Evolutionary conservation across 2,113 vertebrate species (phyloP), one percentile per base, ranked within the genome.

Genomic region (Hemichromis elongatus): DNA sequence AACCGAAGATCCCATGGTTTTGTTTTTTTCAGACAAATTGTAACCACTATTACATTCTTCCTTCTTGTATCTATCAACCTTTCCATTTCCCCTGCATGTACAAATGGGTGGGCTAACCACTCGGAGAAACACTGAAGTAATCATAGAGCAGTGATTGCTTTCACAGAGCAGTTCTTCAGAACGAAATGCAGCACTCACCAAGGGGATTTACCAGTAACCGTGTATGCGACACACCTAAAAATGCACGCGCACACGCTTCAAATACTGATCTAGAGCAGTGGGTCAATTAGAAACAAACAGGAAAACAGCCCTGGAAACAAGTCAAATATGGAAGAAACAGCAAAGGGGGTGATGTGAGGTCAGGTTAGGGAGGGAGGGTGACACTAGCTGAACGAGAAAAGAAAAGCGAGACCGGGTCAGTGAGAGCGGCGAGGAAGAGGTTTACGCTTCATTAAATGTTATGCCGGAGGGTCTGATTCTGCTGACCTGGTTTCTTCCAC

Each of bases 401-500:
- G 45, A 90, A 86, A 80, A 85, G 26, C 42, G 79, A 73, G 75
- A 37, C 73, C 16, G 56, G 82, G 80, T 86, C 80, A 91, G 63
- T 5, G 77, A 66, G 80, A 81, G 77, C 45, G 66, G 82, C 3
- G 13, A 75, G 70, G 47, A 75, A 82, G 78, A 87, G 88, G 40
- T 82, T 90, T 70, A 85, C 47, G 85, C 92, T 89, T 89, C 90
- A 89, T 7, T 86, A 89, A 83, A 35, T 78, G 82, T 85, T 86
- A 21, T 79, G 89, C 90, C 88, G 91, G 70, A 87, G 90, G 91
- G 90, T 61, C 90, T n/a, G 83, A 87, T 93, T 95, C 83, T 93
- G 91, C 93, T 95, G 94, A 94, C 94, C 93, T 92, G 92, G 81
- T 95, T 96, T 95, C 92, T 92, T 90, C 91, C 73, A 88, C 81